Conservation (phyloP, 2,797 vertebrate species). For the Falco novaeseelandiae region DNA sequence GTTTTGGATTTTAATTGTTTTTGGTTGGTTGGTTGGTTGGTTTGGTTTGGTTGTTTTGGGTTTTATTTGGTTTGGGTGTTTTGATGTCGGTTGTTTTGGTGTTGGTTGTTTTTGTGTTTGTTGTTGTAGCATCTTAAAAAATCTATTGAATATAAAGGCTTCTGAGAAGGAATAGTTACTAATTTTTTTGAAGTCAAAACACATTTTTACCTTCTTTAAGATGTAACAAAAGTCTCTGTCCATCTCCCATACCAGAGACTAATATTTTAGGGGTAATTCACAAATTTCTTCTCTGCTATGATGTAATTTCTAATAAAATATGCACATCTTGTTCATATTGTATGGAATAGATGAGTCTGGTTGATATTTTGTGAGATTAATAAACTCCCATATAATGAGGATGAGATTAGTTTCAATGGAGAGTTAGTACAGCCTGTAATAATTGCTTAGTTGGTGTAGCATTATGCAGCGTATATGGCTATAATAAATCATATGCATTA, state of each 20-base stretch:
- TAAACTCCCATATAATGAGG: neutral
- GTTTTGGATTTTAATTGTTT: too few species aligned
- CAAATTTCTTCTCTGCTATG: neutral
- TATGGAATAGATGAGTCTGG: neutral
- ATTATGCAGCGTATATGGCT: neutral
- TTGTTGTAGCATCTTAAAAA: neutral
- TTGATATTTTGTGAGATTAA: neutral
- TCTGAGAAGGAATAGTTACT: neutral
- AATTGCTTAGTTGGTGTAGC: neutral
- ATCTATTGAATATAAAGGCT: neutral
- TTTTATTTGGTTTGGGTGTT: too few species aligned
- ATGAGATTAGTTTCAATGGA: neutral
- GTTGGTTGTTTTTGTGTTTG: neutral
- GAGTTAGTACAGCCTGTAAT: neutral
- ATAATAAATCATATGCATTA: constrained; percentile 2
- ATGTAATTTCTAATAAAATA: neutral
- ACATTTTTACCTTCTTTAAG: neutral
- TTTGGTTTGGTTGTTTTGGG: too few species aligned
- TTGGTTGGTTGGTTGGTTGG: too few species aligned
- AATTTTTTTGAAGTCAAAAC: neutral
- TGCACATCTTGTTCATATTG: neutral
- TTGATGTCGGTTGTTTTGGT: neutral
- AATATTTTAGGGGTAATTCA: neutral
- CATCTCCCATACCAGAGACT: neutral
- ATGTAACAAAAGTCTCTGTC: neutral